Conservation (phyloP, 2,888 invertebrate genomes). For the Dendrolimus houi region DNA sequence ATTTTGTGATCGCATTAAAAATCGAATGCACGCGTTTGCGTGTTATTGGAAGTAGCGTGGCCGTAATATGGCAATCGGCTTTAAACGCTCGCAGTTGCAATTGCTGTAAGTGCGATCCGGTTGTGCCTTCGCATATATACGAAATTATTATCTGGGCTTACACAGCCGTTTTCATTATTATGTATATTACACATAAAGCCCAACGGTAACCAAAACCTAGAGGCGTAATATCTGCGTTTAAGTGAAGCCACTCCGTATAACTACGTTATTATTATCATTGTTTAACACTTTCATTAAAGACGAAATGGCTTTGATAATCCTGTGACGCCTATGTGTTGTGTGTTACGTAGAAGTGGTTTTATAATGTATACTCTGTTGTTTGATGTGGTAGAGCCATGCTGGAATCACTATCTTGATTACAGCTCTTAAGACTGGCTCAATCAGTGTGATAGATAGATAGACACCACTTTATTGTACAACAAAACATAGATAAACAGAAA, state of each 20-base stretch:
- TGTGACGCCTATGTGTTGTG: neutral
- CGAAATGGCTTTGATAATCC: constrained; percentile 4
- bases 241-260: constrained; percentile 12
- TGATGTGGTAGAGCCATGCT: no score
- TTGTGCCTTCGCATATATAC: constrained; percentile 19
- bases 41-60: neutral
- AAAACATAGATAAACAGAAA: no score
- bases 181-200: constrained; percentile 23
- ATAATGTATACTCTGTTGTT: no score
- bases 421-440: no score
- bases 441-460: no score
- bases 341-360: no score
- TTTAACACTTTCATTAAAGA: constrained; percentile 13
- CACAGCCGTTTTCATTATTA: constrained; percentile 28
- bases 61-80: constrained; percentile 12
- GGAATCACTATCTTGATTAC: no score
- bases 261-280: constrained; percentile 11
- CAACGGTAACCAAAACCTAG: constrained; percentile 16
- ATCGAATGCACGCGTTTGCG: neutral
- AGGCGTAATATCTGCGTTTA: constrained; percentile 12
- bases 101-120: constrained; percentile 23
- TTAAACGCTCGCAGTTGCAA: constrained; percentile 22
- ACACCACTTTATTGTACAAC: no score
- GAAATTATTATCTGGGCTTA: constrained; percentile 33
- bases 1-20: neutral